phyloP scores from a whole-genome alignment of 1,140 invertebrate genomes.

The Sitophilus oryzae region DNA sequence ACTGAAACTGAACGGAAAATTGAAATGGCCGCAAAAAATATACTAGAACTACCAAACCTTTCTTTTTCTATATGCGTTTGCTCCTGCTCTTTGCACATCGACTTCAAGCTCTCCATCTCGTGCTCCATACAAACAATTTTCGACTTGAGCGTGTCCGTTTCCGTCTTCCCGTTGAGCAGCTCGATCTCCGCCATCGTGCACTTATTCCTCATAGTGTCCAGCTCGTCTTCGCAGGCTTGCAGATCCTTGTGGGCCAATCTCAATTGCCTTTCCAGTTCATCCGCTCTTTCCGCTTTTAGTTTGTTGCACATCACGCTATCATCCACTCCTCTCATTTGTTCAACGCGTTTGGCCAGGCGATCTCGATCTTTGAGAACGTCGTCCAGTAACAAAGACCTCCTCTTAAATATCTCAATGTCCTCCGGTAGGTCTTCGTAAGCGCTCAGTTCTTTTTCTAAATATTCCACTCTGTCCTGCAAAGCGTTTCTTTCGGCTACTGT shows the following conservation, averaged over 20 bases:
- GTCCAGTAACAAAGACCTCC: constrained; percentile 22
- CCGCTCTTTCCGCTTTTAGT: constrained; percentile 20
- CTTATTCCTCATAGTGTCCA: constrained; percentile 27
- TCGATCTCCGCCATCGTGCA: constrained; percentile 23
- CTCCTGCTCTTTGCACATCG: constrained; percentile 34
- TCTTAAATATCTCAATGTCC: constrained; percentile 29
- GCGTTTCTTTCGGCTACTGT: constrained; percentile 29
- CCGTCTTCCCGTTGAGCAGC: constrained; percentile 17
- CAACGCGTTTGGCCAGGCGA: constrained; percentile 25
- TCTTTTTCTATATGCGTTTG: constrained; percentile 32
- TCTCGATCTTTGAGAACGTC: constrained; percentile 26
- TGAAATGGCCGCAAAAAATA: too few relatives aligned
- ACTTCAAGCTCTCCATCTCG: constrained; percentile 28
- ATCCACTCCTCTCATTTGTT: constrained; percentile 23
- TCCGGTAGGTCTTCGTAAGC: constrained; percentile 29
- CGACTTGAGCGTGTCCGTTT: constrained; percentile 23
- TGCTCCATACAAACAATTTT: constrained; percentile 29
- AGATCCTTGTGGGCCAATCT: constrained; percentile 24
- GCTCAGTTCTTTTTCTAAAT: constrained; percentile 28
- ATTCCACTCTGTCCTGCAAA: constrained; percentile 22
- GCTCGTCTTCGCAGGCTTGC: constrained; percentile 30
- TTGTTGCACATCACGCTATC: constrained; percentile 18
- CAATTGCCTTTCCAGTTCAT: constrained; percentile 26
- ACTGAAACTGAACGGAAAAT: too few relatives aligned
- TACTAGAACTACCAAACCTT: too few relatives aligned